A percentile compares a stretch with the other conserved stretches of the same genome.
These are phyloP conservation scores for Prochilodus magdalenae DNA, from an alignment of 2,113 vertebrate genomes.

Conservation along the genomic window DNA sequence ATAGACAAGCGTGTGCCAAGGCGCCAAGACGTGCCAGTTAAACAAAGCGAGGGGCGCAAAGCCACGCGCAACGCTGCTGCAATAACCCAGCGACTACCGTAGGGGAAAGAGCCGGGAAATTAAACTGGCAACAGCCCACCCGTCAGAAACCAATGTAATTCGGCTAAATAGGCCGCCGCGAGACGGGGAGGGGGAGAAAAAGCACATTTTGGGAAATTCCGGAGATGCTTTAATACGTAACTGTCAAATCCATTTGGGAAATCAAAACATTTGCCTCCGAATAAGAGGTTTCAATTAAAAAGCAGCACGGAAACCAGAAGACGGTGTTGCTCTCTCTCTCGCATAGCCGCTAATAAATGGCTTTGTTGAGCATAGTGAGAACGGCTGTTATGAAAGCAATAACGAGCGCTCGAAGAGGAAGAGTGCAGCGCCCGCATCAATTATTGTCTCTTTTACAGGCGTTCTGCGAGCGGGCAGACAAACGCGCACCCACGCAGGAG, in stretches of 20 bases:
- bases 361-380: background rate
- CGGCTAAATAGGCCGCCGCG: background rate
- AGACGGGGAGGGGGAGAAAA: background rate
- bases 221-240: conserved; percentile 6
- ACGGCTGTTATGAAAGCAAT: background rate
- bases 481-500: conserved; percentile 36
- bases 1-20: background rate
- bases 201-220: background rate
- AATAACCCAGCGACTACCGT: background rate
- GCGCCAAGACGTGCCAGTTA: background rate
- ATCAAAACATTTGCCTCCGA: conserved; percentile 3
- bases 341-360: background rate
- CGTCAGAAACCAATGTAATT: background rate
- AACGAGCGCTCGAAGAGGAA: background rate
- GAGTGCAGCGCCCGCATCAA: background rate
- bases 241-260: conserved; percentile 21
- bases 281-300: conserved; percentile 20
- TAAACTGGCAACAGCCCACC: background rate
- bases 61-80: background rate
- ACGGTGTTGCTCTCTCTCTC: background rate
- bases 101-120: background rate
- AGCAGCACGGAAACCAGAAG: background rate
- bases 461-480: conserved; percentile 15
- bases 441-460: conserved; percentile 31
- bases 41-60: background rate